Evolutionary conservation across 1,140 invertebrate genomes (phyloP), one percentile per base, ranked within the genome.

Genomic region (Lucilia cuprina): DNA sequence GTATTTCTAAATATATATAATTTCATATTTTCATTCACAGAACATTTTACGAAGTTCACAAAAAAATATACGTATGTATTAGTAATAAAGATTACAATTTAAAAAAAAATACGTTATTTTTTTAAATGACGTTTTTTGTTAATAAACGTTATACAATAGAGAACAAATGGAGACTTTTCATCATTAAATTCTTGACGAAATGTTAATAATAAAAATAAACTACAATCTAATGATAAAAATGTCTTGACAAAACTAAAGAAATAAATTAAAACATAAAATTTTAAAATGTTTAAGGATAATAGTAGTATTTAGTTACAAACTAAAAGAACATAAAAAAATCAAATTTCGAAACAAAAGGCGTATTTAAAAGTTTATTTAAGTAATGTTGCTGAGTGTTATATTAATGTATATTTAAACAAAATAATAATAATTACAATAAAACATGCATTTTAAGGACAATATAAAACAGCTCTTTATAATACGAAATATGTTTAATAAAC

Each of bases 1-100:
- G 65, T 70, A 70, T 70, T 70, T 70, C 65, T 70, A 70, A 70
- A 70, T 70, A 70, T 30, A 30, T 21, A 21, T 70, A 21, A 70
- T 70, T 70, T 70, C n/a, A 70, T 70, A 70, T 70, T 70, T 70
- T 70, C 65, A 70, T 70, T 70, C 65, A 70, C 65, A 70, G 65
- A 70, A 70, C 65, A 70, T 70, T 30, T 30, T 70, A 70, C 65
- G 65, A 70, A 70, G 21, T 70, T 70, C 65, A 70, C 65, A 70
- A 70, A 70, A 70, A 70, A 21, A 21, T 60, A 60, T 41, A 60
- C 17, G 50, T 60, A 60, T n/a, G 14, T 60, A 60, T 14, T 60
- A 60, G 17, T 60, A 60, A 60, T 70, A 25, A 21, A 10, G n/a
- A 70, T 21, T 70, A 70, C 65, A 70, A 70, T 70, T 70, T 10